Evolutionary conservation across 1,140 invertebrate species (phyloP).

Genomic region (Nylanderia fulva): DNA sequence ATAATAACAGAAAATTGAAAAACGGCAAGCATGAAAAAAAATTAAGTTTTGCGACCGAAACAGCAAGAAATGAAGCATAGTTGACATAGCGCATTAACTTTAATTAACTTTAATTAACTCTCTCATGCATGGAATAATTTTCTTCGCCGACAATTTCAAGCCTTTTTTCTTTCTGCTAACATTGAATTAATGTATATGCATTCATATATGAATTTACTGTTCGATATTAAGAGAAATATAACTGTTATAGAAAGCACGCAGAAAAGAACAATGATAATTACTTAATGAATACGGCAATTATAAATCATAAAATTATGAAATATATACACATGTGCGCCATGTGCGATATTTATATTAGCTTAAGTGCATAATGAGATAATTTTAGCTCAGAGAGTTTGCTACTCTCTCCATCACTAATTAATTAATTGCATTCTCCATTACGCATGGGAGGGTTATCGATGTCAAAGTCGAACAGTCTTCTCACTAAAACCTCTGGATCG

Average conservation of each 20-base stretch:
- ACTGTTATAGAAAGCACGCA: background rate
- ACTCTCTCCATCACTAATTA: background rate
- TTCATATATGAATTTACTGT: background rate
- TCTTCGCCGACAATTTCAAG: background rate
- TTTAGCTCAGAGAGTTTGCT: background rate
- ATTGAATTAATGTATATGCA: slow-evolving; percentile 11
- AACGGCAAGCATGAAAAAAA: slow-evolving; percentile 32
- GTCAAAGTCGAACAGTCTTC: background rate
- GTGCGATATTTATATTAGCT: slow-evolving; percentile 22
- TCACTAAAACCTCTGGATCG: slow-evolving; percentile 7
- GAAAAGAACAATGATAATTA: background rate
- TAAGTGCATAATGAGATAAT: background rate
- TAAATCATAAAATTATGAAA: slow-evolving; percentile 9
- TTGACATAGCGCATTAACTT: slow-evolving; percentile 15
- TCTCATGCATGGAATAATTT: slow-evolving; percentile 45
- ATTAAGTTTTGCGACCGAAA: background rate
- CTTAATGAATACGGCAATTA: background rate
- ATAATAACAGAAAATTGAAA: background rate
- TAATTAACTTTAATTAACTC: slow-evolving; percentile 40
- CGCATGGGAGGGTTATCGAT: slow-evolving; percentile 32
- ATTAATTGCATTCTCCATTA: background rate
- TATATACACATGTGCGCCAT: background rate
- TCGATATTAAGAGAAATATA: background rate
- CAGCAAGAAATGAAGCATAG: background rate
- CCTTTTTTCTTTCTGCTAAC: background rate